Base-by-base conservation (phyloP, 2,888 invertebrate species). In the Cordylochernes scorpioides region DNA sequence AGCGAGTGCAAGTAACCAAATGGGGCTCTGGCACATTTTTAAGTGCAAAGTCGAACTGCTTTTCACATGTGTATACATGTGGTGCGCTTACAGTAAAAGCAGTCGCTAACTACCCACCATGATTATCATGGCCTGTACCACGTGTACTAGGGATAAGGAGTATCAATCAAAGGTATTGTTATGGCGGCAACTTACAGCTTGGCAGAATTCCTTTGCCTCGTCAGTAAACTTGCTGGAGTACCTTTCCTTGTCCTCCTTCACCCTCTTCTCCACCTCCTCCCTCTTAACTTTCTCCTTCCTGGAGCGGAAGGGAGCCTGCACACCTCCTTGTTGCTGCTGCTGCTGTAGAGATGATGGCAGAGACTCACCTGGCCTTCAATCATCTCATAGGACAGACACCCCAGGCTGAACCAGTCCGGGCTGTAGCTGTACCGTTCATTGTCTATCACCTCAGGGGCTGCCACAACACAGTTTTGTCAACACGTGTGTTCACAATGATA, bases 401-500 rank as follows among this genome's bases (percentile, higher is more conserved):
- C 91, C 50, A 88, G 80, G 50, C 91, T 88, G 59, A 91, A 91
- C 88, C 88, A 91, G 58, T 91, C 91, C 15, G 91, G 88, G 42
- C 82, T 80, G 58, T 71, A 91, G 27, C 84, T 75, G 54, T 91
- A 91, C 47, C 82, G 71, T 57, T 88, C 88, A 58, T 91, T 91
- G 59, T 88, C 86, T 49, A 91, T 84, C 34, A 91, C 86, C 64
- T 74, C 74, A 7, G 73, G 73, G 29, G 73, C 71, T 72, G 50
- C 24, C n/a, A n/a, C 3, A 22, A 22, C n/a, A n/a, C n/a, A n/a
- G n/a, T n/a, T n/a, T n/a, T n/a, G n/a, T n/a, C n/a, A n/a, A n/a
- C n/a, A n/a, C n/a, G n/a, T n/a, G n/a, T n/a, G n/a, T n/a, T n/a
- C n/a, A n/a, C n/a, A n/a, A n/a, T n/a, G n/a, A n/a, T n/a, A n/a